phyloP scores from a whole-genome alignment of 1,140 invertebrate genomes.

The Antheraea mylitta region DNA sequence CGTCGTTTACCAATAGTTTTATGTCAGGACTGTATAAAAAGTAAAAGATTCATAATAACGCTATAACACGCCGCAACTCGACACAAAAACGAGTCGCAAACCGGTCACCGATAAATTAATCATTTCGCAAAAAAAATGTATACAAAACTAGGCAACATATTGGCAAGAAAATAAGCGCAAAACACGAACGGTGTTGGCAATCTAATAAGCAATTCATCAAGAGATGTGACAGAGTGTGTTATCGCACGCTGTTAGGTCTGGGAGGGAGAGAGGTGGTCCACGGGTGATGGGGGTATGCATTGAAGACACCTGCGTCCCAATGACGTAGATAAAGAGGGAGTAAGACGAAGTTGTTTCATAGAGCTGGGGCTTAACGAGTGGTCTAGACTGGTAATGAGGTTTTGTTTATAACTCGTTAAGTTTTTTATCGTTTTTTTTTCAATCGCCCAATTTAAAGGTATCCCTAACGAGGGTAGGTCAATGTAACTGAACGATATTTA shows the following conservation, averaged over 20 bases:
- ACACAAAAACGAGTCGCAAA: too few relatives aligned
- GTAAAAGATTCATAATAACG: too few relatives aligned
- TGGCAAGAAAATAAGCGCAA: conserved; percentile 46
- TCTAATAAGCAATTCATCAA: conserved; percentile 69
- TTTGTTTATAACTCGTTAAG: conserved; percentile 41
- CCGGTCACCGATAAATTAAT: conserved; percentile 30
- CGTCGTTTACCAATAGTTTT: too few relatives aligned
- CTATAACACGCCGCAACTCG: too few relatives aligned
- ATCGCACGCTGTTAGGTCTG: conserved; percentile 36
- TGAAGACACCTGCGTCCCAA: conserved; percentile 54
- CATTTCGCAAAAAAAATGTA: conserved; percentile 21
- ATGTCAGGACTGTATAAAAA: too few relatives aligned
- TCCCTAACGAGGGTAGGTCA: background rate
- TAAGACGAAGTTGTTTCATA: conserved; percentile 53
- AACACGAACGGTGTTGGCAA: conserved; percentile 44
- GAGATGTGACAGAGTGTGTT: conserved; percentile 60
- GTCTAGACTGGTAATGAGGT: conserved; percentile 62
- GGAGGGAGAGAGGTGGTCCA: conserved; percentile 7
- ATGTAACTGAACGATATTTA: background rate
- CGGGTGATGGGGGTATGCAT: conserved; percentile 23
- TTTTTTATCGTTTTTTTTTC: conserved; percentile 45
- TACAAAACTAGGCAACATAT: conserved; percentile 30
- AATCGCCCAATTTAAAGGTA: conserved; percentile 4
- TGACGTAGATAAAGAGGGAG: conserved; percentile 54
- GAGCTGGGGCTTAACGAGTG: conserved; percentile 52